These are phyloP conservation scores for Lipophrys pholis DNA, from an alignment of 2,113 vertebrate genomes.

Conservation along the genomic window DNA sequence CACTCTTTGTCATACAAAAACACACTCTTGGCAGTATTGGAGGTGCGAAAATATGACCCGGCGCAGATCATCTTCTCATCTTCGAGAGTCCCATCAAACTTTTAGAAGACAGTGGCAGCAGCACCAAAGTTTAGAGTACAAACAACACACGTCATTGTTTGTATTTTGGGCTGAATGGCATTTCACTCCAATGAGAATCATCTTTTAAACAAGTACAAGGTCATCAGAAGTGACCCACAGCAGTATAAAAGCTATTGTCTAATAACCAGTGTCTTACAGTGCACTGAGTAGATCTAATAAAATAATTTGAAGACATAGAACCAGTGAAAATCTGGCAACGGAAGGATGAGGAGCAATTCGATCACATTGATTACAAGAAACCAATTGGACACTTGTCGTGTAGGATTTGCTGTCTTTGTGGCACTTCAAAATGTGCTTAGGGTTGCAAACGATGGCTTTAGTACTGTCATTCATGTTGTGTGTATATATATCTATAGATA, in stretches of 20 bases:
- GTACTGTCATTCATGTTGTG: constrained; percentile 83
- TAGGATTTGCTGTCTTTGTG: constrained; percentile 70
- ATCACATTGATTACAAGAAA: constrained; percentile 73
- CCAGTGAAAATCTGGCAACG: constrained; percentile 76
- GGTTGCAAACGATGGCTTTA: constrained; percentile 99
- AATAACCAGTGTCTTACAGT: constrained; percentile 73
- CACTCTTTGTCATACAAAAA: constrained; percentile 64
- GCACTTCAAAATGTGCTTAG: constrained; percentile 91
- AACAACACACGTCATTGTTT: constrained; percentile 54
- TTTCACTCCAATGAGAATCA: constrained; percentile 59
- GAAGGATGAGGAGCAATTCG: constrained; percentile 71
- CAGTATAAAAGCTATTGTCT: constrained; percentile 76
- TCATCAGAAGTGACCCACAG: constrained; percentile 66
- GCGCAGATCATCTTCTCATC: constrained; percentile 65
- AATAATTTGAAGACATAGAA: constrained; percentile 69
- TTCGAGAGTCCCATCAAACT: constrained; percentile 45
- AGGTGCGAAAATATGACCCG: constrained; percentile 75
- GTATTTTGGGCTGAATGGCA: constrained; percentile 62
- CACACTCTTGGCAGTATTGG: constrained; percentile 81
- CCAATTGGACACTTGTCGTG: constrained; percentile 70
- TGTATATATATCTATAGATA: constrained; percentile 48
- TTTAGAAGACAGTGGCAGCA: constrained; percentile 73
- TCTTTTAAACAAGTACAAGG: constrained; percentile 61
- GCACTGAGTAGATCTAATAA: constrained; percentile 74
- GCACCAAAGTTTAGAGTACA: constrained; percentile 73